Evolutionary conservation across 2,888 invertebrate species (phyloP), one percentile per base, ranked within the genome.

Genomic region (Eucera pruinosa): DNA sequence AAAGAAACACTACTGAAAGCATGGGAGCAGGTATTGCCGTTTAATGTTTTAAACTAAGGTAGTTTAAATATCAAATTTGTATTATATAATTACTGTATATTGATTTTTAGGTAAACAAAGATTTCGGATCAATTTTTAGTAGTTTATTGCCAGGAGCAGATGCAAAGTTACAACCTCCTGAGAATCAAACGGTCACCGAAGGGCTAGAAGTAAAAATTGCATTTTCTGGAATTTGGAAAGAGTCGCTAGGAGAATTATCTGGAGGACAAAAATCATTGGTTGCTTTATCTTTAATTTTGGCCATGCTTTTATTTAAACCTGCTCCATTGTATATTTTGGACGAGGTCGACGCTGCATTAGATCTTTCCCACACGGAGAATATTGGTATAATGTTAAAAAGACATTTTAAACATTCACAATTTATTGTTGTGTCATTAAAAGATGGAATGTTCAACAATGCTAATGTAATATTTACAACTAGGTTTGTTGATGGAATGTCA

Each of bases 401-500:
- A 15, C 98, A 98, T 92, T 99, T 99, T 91, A 96, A 95, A 83
- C 95, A 96, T 90, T 98, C 98, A 30, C 95, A 99, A 96, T 99
- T 99, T 93, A 97, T 99, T 86, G 96, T 99, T 80, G 99, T 99
- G 0, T 99, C 99, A 0, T 94, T 99, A 54, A 99, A 99, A 91
- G 99, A 99, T 92, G 99, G 99, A 33, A 99, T 99, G 98, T 99
- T 99, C 93, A 98, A 97, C 93, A 99, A 99, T 93, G 99, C 99
- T 0, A 99, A 99, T 93, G 98, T 99, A 27, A 93, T 99, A 67
- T 99, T 97, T 94, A 96, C 97, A 67, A 99, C 99, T 0, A 95
- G 95, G 87, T 99, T 99, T 93, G 95, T 97, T 33, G 98, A 99
- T 93, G 99, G 99, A 62, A 97, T 98, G 93, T 99, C 99, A 0